Evolutionary conservation across 2,888 invertebrate species (phyloP).

Genomic region (Epirrita christyi): DNA sequence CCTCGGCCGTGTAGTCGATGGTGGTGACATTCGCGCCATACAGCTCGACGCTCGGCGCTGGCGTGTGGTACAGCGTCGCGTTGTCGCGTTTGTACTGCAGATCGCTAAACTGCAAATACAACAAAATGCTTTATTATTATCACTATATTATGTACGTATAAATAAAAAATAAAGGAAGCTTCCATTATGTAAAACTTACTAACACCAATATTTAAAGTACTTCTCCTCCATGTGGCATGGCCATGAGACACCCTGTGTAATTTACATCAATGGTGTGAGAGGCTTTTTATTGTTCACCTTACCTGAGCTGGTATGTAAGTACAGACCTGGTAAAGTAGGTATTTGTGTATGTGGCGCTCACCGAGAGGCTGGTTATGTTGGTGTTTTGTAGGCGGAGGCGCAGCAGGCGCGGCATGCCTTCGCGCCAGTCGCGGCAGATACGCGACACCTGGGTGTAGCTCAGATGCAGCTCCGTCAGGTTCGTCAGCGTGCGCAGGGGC

Average conservation of each 20-base stretch:
- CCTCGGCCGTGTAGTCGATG: constrained; percentile 12
- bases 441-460: constrained; percentile 13
- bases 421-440: constrained; percentile 39
- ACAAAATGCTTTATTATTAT: too few relatives aligned
- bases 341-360: not conserved
- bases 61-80: not conserved
- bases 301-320: too few relatives aligned
- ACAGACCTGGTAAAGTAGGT: too few relatives aligned
- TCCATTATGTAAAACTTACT: too few relatives aligned
- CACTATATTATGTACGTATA: too few relatives aligned
- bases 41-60: constrained; percentile 3
- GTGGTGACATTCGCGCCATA: constrained; percentile 4
- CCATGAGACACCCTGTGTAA: too few relatives aligned
- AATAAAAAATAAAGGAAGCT: too few relatives aligned
- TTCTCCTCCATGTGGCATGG: too few relatives aligned
- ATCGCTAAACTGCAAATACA: constrained; percentile 21
- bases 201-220: too few relatives aligned
- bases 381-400: constrained; percentile 20
- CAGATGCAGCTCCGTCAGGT: constrained; percentile 14
- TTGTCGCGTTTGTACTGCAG: constrained; percentile 21
- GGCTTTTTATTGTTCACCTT: not conserved
- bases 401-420: constrained; percentile 7
- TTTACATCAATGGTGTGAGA: too few relatives aligned
- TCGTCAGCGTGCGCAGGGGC: not conserved
- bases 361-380: constrained; percentile 13